Conservation (phyloP, 2,797 vertebrate genomes). For the Lycodopsis pacificus region DNA sequence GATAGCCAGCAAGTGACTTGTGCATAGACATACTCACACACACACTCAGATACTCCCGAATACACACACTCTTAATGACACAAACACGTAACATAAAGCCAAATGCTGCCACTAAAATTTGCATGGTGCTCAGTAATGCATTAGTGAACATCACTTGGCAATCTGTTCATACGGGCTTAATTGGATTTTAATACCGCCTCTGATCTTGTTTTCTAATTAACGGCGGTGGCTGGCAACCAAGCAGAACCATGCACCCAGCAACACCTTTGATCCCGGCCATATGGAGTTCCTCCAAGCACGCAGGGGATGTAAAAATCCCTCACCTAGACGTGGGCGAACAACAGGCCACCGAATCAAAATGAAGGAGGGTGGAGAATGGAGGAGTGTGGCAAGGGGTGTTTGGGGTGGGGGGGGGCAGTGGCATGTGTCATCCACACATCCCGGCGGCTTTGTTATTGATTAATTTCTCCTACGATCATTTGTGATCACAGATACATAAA, state of each 20-base stretch:
- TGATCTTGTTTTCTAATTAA: slow-evolving; percentile 92
- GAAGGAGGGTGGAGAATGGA: slow-evolving; percentile 66
- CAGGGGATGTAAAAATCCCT: slow-evolving; percentile 85
- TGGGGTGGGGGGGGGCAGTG: slow-evolving; percentile 63
- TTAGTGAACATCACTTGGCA: slow-evolving; percentile 99
- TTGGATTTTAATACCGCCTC: slow-evolving; percentile 91
- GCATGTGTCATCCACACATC: slow-evolving; percentile 78
- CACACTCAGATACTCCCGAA: slow-evolving; percentile 49
- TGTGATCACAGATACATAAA: slow-evolving; percentile 87
- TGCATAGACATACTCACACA: slow-evolving; percentile 53
- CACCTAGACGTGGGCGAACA: slow-evolving; percentile 84
- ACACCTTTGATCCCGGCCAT: slow-evolving; percentile 90
- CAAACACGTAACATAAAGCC: slow-evolving; percentile 84
- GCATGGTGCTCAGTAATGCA: slow-evolving; percentile 99
- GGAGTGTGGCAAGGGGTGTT: slow-evolving; percentile 58
- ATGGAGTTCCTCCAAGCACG: slow-evolving; percentile 88
- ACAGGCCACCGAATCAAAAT: slow-evolving; percentile 80
- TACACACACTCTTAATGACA: slow-evolving; percentile 76
- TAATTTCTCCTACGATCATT: slow-evolving; percentile 85
- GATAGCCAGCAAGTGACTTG: slow-evolving; percentile 74
- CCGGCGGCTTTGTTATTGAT: slow-evolving; percentile 83
- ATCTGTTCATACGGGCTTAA: slow-evolving; percentile 98
- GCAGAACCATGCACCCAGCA: slow-evolving; percentile 88
- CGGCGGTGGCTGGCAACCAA: slow-evolving; percentile 88
- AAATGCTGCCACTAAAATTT: slow-evolving; percentile 93